Evolutionary conservation across 2,888 invertebrate species (phyloP), one percentile per base, ranked within the genome.

Genomic region (Priocnemis perturbator): DNA sequence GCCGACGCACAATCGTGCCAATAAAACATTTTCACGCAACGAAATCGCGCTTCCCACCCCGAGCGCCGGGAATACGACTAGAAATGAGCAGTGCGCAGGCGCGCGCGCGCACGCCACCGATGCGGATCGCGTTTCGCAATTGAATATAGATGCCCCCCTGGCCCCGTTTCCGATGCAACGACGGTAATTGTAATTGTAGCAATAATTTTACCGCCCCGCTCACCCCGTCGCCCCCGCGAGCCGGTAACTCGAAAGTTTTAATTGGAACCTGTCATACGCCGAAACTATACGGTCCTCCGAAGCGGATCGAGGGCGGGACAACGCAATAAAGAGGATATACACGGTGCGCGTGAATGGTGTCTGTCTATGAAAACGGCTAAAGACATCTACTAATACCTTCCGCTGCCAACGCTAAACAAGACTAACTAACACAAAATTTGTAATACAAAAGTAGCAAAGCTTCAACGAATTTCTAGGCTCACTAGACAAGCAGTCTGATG

Each of bases 261-360:
- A 76, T 76, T 76, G 76, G 74, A 74, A 67, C 19, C 63, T 71
- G 74, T 74, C 74, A 74, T 71, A 69, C 62, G 61, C 30, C 64
- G 60, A 59, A 68, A 68, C 61, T 74, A 64, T 68, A 65, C 59
- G 47, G 62, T 17, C 52, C 48, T 50, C n/a, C 30, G 20, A 55
- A 63, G 45, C 20, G 50, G 19, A 52, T 30, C 20, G 21, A 15
- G 4, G 53, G 55, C 20, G 9, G 50, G 50, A 50, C 50, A 50
- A 14, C 4, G 50, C 50, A 50, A 50, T 50, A 50, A 50, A 50
- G 50, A 50, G 50, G 50, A 50, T 50, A 19, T 50, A 17, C 50
- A 17, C 50, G 47, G 15, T 17, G 1, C 19, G 50, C 19, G 3
- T n/a, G 9, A 0, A 19, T n/a, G 4, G 2, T 50, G 15, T n/a